phyloP scores from a whole-genome alignment of 37 sponge, comb jelly and placozoan genomes.

The Chondrilla cf. caribensis region DNA sequence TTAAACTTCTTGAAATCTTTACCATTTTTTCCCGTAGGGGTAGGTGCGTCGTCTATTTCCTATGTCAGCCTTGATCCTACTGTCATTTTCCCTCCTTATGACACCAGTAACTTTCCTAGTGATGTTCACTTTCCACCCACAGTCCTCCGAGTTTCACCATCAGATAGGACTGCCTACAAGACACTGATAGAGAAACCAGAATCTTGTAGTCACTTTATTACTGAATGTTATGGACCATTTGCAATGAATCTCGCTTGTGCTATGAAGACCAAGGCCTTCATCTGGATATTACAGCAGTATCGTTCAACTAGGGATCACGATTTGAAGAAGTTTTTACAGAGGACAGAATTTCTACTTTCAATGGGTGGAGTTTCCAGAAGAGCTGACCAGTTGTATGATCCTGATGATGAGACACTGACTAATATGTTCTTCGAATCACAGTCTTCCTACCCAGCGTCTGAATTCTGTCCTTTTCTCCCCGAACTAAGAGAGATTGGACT shows the following conservation, averaged over 20 bases:
- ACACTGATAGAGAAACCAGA: constrained; percentile 9
- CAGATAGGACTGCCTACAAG: neutral
- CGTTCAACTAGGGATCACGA: neutral
- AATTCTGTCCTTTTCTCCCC: neutral
- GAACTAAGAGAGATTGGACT: constrained; percentile 32
- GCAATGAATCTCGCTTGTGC: neutral
- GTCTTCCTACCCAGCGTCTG: constrained; percentile 14
- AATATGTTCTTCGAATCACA: constrained; percentile 29
- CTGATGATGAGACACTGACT: constrained; percentile 22
- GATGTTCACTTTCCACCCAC: constrained; percentile 24
- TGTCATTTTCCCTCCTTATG: constrained; percentile 13
- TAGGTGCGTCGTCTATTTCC: neutral
- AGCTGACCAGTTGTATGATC: constrained; percentile 35
- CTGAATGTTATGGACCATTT: constrained; percentile 29
- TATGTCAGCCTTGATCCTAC: constrained; percentile 11
- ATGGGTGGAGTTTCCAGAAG: neutral
- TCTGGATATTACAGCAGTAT: constrained; percentile 38
- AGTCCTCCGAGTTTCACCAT: neutral
- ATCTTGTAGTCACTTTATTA: constrained; percentile 16
- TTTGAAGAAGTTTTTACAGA: neutral
- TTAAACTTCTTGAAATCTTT: neutral
- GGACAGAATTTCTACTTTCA: neutral
- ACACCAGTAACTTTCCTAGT: neutral
- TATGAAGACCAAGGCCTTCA: constrained; percentile 21
- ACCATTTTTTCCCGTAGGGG: constrained; percentile 37